Evolutionary conservation across 2,113 vertebrate genomes (phyloP), one percentile per base, ranked within the genome.

Genomic region (Antechinus stuartii): DNA sequence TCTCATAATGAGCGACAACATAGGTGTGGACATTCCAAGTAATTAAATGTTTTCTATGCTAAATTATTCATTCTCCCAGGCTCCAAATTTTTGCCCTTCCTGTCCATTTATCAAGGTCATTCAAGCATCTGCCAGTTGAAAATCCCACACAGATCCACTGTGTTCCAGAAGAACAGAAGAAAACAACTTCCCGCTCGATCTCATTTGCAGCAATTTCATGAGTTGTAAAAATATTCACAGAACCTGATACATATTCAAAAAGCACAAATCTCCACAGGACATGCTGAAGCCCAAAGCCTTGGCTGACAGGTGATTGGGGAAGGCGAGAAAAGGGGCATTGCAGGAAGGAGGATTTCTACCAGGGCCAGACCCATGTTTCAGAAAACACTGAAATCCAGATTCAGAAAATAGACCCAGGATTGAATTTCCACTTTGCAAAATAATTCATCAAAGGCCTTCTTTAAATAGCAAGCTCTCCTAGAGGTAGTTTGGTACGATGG

Each of bases 121-220:
- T 19, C 68, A 84, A 84, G 68, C 68, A 84, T 42, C 68, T 84
- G 68, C 68, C 68, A 42, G 23, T 22, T 84, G 68, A 84, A 84
- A 84, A 84, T n/a, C n/a, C 68, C 68, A 84, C 68, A 84, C 68
- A 84, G 68, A 84, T 84, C n/a, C n/a, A 84, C 68, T 42, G n/a
- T 84, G 68, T 84, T 84, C 68, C 68, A 84, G 68, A 42, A 84
- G 68, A 84, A 84, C 35, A 23, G 68, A 84, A 84, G 35, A 84
- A n/a, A n/a, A 84, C n/a, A 84, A 84, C n/a, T 42, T 84, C 35
- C 68, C n/a, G 16, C 68, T 84, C 19, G 6, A 84, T 84, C 68
- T 84, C 68, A 84, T 84, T 84, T 84, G 68, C 68, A 84, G 19
- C n/a, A 84, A 84, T 84, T 84, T 84, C 68, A 84, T 84, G 68